Evolutionary conservation across 2,888 invertebrate genomes (phyloP).

Genomic region (Aphidius colemani): DNA sequence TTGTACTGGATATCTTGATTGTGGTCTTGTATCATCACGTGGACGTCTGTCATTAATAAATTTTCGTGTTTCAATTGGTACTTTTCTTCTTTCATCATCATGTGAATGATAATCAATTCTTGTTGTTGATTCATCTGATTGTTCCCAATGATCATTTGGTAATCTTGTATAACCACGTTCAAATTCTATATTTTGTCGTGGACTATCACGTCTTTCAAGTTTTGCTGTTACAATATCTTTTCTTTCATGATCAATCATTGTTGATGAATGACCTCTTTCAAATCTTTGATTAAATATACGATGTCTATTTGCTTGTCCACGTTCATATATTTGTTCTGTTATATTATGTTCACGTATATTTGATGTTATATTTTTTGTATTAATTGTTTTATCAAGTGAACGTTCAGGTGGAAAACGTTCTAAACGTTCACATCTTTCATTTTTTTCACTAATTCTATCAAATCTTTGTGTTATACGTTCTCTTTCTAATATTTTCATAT

Average conservation of each 20-base stretch:
- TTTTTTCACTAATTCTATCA: conserved; percentile 43
- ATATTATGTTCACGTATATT: conserved; percentile 42
- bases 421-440: conserved; percentile 62
- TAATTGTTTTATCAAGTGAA: conserved; percentile 63
- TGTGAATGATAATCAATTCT: conserved; percentile 40
- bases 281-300: conserved; percentile 37
- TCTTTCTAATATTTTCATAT: conserved; percentile 32
- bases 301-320: conserved; percentile 30
- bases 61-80: conserved; percentile 50
- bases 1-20: conserved; percentile 48
- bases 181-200: conserved; percentile 48
- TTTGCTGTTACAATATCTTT: conserved; percentile 46
- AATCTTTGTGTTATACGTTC: conserved; percentile 42
- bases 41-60: conserved; percentile 55
- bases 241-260: conserved; percentile 42
- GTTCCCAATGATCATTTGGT: conserved; percentile 53
- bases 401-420: conserved; percentile 64
- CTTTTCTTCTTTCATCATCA: conserved; percentile 51
- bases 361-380: conserved; percentile 50
- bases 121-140: conserved; percentile 46
- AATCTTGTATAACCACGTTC: conserved; percentile 47
- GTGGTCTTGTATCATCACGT: conserved; percentile 57
- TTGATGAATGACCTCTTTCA: conserved; percentile 39
- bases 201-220: conserved; percentile 51
- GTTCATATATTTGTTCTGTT: conserved; percentile 43